Evolutionary conservation across 2,888 invertebrate species (phyloP).

Genomic region (Petrophora chlorosata): DNA sequence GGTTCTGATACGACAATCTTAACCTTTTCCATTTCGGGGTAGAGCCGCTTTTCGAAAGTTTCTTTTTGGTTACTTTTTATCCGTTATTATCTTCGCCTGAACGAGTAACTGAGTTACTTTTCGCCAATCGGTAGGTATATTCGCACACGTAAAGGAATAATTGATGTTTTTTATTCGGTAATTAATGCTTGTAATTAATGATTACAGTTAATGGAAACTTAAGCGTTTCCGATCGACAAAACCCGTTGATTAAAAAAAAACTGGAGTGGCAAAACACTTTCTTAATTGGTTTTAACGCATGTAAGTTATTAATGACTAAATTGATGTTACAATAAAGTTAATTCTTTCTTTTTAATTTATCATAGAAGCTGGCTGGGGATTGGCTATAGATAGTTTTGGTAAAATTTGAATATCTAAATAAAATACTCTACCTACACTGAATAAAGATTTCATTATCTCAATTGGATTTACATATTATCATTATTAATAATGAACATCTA

Average conservation of each 20-base stretch:
- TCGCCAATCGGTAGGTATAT: conserved; percentile 47
- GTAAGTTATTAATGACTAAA: conserved; percentile 22
- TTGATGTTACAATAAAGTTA: background rate
- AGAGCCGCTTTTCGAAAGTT: conserved; percentile 32
- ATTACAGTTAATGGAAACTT: conserved; percentile 60
- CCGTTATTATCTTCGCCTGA: conserved; percentile 44
- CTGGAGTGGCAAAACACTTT: conserved; percentile 38
- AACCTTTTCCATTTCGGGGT: conserved; percentile 56
- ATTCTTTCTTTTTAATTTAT: no score
- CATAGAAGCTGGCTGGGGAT: no score
- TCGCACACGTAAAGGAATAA: conserved; percentile 35
- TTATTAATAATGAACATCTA: no score
- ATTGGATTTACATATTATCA: no score
- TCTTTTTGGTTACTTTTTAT: conserved; percentile 36
- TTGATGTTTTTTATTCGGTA: conserved; percentile 34
- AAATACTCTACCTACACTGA: no score
- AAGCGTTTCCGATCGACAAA: conserved; percentile 63
- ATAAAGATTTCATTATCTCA: no score
- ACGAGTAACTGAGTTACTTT: conserved; percentile 41
- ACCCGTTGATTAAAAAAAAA: conserved; percentile 45
- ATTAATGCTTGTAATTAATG: conserved; percentile 60
- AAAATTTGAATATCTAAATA: no score
- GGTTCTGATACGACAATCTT: conserved; percentile 52
- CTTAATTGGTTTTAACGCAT: conserved; percentile 42
- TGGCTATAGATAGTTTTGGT: no score